Evolutionary conservation across 2,113 vertebrate species (phyloP).

Genomic region (Brienomyrus brachyistius): DNA sequence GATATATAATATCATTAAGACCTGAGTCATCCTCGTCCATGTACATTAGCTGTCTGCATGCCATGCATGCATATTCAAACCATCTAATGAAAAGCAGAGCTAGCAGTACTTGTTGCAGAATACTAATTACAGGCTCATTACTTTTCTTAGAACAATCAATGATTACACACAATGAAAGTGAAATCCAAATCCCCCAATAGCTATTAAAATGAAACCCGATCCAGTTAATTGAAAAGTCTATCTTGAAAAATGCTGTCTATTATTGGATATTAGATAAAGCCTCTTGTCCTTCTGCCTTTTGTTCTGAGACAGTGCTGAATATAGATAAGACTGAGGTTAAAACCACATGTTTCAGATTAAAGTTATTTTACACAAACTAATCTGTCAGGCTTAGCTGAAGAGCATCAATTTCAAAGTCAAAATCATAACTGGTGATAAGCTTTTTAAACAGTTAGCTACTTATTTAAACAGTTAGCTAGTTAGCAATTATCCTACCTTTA

Average conservation of each 20-base stretch:
- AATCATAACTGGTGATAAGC: not conserved
- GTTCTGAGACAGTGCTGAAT: slow-evolving; percentile 39
- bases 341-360: slow-evolving; percentile 50
- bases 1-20: not conserved
- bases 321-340: slow-evolving; percentile 45
- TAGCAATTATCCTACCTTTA: not conserved
- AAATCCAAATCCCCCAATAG: slow-evolving; percentile 60
- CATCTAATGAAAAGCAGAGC: slow-evolving; percentile 49
- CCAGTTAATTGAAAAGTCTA: slow-evolving; percentile 58
- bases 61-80: slow-evolving; percentile 52
- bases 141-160: slow-evolving; percentile 64
- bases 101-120: slow-evolving; percentile 55
- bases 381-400: not conserved
- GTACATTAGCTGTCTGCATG: slow-evolving; percentile 1
- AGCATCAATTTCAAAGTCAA: not conserved
- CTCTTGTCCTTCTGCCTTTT: slow-evolving; percentile 50
- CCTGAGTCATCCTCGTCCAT: slow-evolving; percentile 40
- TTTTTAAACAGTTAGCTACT: not conserved
- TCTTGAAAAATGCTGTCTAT: slow-evolving; percentile 47
- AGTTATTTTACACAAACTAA: not conserved
- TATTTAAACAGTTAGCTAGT: not conserved
- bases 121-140: slow-evolving; percentile 64
- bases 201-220: slow-evolving; percentile 57
- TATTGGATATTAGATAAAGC: slow-evolving; percentile 56
- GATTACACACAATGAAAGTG: slow-evolving; percentile 54